These are phyloP conservation scores for Myrmecophaga tridactyla DNA, from an alignment of 2,113 vertebrate genomes.

Conservation along the genomic window DNA sequence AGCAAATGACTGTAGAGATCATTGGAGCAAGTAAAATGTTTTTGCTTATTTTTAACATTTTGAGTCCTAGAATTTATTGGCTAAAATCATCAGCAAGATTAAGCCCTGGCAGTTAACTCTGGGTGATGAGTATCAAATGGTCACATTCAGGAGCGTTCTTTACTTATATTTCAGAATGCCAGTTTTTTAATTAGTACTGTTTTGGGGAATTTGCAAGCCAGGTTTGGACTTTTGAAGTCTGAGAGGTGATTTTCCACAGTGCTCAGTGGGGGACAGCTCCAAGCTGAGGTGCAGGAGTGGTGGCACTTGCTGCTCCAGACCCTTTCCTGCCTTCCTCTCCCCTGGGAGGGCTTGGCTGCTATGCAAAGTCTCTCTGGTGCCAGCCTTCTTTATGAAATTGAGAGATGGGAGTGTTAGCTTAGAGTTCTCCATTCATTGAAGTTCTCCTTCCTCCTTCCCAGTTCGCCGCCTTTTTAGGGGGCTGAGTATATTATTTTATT, in stretches of 20 bases:
- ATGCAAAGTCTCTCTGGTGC: background rate
- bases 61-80: background rate
- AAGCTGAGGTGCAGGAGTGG: background rate
- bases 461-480: background rate
- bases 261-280: background rate
- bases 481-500: background rate
- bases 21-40: slow-evolving; percentile 15
- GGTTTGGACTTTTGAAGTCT: background rate
- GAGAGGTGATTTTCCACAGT: background rate
- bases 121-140: background rate
- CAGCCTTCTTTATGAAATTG: background rate
- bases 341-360: background rate
- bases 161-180: slow-evolving; percentile 20
- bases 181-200: slow-evolving; percentile 16
- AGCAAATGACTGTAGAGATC: background rate
- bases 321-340: background rate
- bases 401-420: background rate
- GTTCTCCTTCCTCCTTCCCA: background rate
- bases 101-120: background rate
- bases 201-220: background rate
- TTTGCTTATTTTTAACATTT: background rate
- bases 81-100: background rate
- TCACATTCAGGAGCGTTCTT: background rate
- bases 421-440: background rate
- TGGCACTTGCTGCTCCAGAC: background rate